Conservation (phyloP, 2,797 vertebrate genomes). For the Cyprinodon diabolis region DNA sequence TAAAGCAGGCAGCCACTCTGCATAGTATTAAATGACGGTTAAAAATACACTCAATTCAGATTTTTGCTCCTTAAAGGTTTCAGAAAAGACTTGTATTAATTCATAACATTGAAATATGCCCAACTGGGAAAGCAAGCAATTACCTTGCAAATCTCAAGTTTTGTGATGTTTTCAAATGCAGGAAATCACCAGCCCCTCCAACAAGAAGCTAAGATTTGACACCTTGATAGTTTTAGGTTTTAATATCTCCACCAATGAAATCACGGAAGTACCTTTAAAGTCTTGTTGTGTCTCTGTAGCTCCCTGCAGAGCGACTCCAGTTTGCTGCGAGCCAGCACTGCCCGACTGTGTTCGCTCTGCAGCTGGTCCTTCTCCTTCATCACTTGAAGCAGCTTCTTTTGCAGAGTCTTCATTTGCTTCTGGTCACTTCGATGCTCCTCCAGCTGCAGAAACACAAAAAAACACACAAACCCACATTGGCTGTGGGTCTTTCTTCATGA, state of each 20-base stretch:
- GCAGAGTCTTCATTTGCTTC: conserved; percentile 91
- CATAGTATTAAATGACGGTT: too few species aligned
- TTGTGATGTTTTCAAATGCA: conserved; percentile 5
- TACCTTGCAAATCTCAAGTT: background rate
- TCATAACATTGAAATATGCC: background rate
- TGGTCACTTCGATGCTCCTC: conserved; percentile 94
- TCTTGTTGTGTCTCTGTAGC: conserved; percentile 98
- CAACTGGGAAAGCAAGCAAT: background rate
- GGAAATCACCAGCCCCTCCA: conserved; percentile 18
- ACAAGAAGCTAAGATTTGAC: background rate
- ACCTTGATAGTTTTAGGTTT: background rate
- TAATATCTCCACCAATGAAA: background rate
- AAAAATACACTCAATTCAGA: too few species aligned
- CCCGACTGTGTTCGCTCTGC: conserved; percentile 95
- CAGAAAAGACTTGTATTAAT: background rate
- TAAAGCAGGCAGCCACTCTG: background rate
- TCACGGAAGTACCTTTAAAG: conserved; percentile 85
- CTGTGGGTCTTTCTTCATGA: background rate
- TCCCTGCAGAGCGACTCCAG: conserved; percentile 95
- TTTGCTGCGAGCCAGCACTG: conserved; percentile 95
- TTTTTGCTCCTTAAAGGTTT: background rate
- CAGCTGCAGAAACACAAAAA: conserved; percentile 74
- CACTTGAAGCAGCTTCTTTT: conserved; percentile 91
- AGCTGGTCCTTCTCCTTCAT: conserved; percentile 97
- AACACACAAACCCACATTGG: background rate